Evolutionary conservation across 2,888 invertebrate species (phyloP).

Genomic region (Argyresthia albistria): DNA sequence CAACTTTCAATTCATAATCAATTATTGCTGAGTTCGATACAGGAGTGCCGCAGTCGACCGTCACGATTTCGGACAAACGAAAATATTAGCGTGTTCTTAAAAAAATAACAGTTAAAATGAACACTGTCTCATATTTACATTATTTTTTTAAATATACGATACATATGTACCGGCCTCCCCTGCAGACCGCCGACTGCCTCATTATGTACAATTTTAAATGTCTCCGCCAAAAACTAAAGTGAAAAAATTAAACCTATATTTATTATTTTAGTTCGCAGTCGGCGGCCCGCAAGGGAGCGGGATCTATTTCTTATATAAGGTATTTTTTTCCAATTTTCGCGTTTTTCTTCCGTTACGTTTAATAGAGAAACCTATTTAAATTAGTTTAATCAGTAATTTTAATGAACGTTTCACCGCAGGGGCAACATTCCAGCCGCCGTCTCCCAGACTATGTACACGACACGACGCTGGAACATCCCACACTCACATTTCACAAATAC

Average conservation of each 20-base stretch:
- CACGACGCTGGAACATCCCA: conserved; percentile 11
- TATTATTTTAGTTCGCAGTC: conserved; percentile 12
- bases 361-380: conserved; percentile 46
- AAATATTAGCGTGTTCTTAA: conserved; percentile 47
- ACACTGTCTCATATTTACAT: conserved; percentile 64
- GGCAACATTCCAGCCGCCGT: conserved; percentile 15
- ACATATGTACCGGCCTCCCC: conserved; percentile 14
- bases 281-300: conserved; percentile 21
- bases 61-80: conserved; percentile 19
- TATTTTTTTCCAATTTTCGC: conserved; percentile 30
- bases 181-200: conserved; percentile 16
- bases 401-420: conserved; percentile 25
- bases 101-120: conserved; percentile 64
- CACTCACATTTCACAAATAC: conserved; percentile 20
- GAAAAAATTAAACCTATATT: background rate
- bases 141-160: conserved; percentile 41
- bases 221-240: background rate
- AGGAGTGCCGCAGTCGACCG: conserved; percentile 30
- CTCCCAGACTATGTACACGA: conserved; percentile 22
- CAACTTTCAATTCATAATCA: background rate
- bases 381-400: conserved; percentile 37
- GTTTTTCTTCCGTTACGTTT: conserved; percentile 20
- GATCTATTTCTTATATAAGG: conserved; percentile 26
- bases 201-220: conserved; percentile 40
- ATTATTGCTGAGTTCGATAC: too few species aligned